These are phyloP conservation scores for Phymatocera aterrima DNA, from an alignment of 2,888 invertebrate genomes.

Conservation along the genomic window DNA sequence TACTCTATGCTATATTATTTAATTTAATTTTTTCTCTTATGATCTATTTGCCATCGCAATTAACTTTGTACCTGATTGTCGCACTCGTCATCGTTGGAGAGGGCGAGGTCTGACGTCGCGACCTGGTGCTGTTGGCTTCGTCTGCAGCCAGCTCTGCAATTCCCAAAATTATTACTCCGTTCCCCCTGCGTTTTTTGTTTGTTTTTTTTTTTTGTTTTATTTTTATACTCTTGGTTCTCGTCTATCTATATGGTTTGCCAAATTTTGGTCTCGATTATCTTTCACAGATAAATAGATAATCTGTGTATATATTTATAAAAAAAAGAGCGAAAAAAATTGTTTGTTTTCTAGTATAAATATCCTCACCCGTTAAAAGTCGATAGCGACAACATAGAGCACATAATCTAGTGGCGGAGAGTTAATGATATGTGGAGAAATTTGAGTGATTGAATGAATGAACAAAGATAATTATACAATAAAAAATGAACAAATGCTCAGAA, in stretches of 20 bases:
- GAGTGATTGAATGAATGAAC: slow-evolving; percentile 3
- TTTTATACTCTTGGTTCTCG: neutral
- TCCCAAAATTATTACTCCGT: slow-evolving; percentile 50
- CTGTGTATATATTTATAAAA: neutral
- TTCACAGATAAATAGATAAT: neutral
- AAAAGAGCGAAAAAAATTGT: neutral
- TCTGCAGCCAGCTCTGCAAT: slow-evolving; percentile 71
- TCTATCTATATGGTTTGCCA: neutral
- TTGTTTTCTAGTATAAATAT: neutral
- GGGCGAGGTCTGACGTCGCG: slow-evolving; percentile 74
- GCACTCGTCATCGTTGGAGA: slow-evolving; percentile 75
- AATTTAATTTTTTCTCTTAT: too few species aligned
- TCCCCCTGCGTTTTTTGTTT: neutral
- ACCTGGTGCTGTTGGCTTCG: slow-evolving; percentile 71
- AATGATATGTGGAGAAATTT: neutral
- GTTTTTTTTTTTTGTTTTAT: neutral
- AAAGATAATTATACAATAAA: neutral
- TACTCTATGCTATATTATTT: slow-evolving; percentile 10
- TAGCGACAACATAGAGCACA: slow-evolving; percentile 22
- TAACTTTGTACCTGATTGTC: slow-evolving; percentile 70
- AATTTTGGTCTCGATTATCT: neutral
- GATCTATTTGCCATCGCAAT: slow-evolving; percentile 40
- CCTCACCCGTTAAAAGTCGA: slow-evolving; percentile 30
- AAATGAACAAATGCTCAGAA: neutral
- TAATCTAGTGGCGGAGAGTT: neutral